Conservation (phyloP, 2,888 invertebrate genomes). For the Podotricha telesiphe region DNA sequence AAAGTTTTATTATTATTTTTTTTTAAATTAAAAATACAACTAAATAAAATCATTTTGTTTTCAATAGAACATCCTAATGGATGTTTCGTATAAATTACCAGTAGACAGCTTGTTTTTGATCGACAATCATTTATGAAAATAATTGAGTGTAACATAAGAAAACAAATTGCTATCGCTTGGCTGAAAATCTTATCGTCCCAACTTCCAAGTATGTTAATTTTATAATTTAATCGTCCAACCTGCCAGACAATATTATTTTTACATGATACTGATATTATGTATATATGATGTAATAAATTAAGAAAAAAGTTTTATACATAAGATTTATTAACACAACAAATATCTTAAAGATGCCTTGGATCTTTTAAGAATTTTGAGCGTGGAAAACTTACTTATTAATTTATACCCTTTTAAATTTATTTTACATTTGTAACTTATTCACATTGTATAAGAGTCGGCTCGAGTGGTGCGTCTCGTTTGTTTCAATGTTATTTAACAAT, state of each 20-base stretch:
- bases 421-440: conserved; percentile 41
- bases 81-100: background rate
- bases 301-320: conserved; percentile 69
- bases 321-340: conserved; percentile 53
- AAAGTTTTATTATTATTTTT: too few species aligned
- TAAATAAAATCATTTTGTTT: conserved; percentile 6
- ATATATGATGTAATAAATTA: conserved; percentile 82
- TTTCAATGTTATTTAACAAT: conserved; percentile 60
- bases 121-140: conserved; percentile 26
- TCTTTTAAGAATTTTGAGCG: conserved; percentile 70
- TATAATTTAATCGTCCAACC: conserved; percentile 67
- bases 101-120: conserved; percentile 28
- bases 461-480: conserved; percentile 29
- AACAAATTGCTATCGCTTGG: conserved; percentile 61
- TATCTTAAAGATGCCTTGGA: conserved; percentile 78
- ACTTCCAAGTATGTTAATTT: conserved; percentile 56
- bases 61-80: too few species aligned
- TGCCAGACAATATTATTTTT: conserved; percentile 76
- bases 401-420: conserved; percentile 60
- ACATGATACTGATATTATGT: conserved; percentile 81
- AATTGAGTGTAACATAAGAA: conserved; percentile 47
- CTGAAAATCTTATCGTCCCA: conserved; percentile 59
- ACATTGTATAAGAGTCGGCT: conserved; percentile 39
- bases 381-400: conserved; percentile 60
- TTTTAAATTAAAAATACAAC: too few species aligned